These are phyloP conservation scores for Dromaius novaehollandiae DNA, from an alignment of 2,113 vertebrate species.

Conservation along the genomic window DNA sequence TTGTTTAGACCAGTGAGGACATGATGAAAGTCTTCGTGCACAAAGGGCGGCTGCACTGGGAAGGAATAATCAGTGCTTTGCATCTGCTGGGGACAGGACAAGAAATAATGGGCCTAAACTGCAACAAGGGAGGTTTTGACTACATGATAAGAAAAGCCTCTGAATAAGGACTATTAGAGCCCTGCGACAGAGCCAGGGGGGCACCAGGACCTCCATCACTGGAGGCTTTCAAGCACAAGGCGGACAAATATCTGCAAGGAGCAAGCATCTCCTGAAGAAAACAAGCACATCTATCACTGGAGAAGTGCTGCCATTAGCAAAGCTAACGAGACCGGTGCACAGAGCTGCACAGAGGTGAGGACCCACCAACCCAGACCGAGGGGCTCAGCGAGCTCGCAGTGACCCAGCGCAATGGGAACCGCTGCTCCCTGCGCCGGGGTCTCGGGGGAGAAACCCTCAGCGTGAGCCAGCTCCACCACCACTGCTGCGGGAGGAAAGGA, in stretches of 20 bases:
- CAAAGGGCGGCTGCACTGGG: not conserved
- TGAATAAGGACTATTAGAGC: slow-evolving; percentile 16
- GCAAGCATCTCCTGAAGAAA: not conserved
- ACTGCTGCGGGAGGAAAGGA: no score
- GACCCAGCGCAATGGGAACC: fast-evolving
- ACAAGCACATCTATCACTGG: not conserved
- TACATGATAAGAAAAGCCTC: slow-evolving; percentile 27
- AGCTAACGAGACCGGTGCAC: fast-evolving
- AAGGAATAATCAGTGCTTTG: slow-evolving; percentile 28
- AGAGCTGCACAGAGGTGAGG: not conserved
- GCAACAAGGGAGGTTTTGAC: slow-evolving; percentile 20
- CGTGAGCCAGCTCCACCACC: fast-evolving
- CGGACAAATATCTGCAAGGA: slow-evolving; percentile 29
- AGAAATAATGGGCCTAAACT: slow-evolving; percentile 45
- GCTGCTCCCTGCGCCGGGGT: not conserved
- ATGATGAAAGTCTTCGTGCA: not conserved
- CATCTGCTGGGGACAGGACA: not conserved
- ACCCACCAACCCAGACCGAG: not conserved
- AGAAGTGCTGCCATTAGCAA: not conserved
- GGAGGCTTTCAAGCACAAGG: not conserved
- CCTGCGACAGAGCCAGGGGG: not conserved
- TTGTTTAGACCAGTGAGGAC: not conserved
- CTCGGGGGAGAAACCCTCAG: no score
- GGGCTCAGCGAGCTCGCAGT: fast-evolving
- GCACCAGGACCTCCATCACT: not conserved